A percentile compares a stretch with the other conserved stretches of the same genome.
Conservation (phyloP, 1,140 invertebrate genomes). For the Neodiprion pinetum region DNA sequence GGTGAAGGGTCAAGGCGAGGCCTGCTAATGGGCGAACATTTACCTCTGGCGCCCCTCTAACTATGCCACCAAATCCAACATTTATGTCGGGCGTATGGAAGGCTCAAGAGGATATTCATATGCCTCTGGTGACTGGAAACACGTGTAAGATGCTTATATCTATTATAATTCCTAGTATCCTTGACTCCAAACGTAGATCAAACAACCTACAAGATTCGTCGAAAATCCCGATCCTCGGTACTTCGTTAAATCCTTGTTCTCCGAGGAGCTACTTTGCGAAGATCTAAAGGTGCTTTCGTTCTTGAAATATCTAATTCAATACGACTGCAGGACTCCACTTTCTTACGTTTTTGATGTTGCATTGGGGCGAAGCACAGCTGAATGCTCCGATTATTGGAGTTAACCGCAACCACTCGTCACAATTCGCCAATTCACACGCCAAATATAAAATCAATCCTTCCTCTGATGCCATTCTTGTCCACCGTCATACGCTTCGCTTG, state of each 20-base stretch:
- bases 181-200: not conserved
- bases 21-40: constrained; percentile 14
- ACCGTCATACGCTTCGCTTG: not conserved
- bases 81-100: not conserved
- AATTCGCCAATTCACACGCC: not conserved
- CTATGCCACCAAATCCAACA: not conserved
- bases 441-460: constrained; percentile 1
- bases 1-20: not conserved
- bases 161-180: not conserved
- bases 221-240: not conserved
- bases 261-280: not conserved
- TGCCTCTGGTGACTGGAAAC: not conserved
- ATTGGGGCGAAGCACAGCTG: no score
- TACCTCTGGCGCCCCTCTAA: not conserved
- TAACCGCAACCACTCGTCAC: not conserved
- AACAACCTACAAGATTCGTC: not conserved
- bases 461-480: not conserved
- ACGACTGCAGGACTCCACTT: no score
- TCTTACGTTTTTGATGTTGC: no score
- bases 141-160: not conserved
- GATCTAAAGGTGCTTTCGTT: not conserved
- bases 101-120: not conserved
- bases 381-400: no score
- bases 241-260: not conserved
- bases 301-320: not conserved